These are phyloP conservation scores for Eulacestoma nigropectus DNA, from an alignment of 2,113 vertebrate species.

Conservation along the genomic window DNA sequence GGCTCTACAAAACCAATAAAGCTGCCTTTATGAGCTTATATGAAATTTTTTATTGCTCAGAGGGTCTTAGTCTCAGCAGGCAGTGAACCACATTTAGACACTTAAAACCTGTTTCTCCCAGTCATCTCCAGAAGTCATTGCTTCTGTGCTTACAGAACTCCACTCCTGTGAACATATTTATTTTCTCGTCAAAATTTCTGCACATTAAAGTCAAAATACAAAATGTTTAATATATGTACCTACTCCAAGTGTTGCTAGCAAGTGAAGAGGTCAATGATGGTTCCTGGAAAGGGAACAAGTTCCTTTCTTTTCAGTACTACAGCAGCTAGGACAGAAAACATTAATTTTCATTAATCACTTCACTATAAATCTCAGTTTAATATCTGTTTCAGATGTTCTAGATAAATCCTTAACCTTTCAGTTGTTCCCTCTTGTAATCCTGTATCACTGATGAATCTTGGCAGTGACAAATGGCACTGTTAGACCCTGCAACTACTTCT, in stretches of 20 bases:
- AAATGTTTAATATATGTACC: not conserved
- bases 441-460: conserved; percentile 23
- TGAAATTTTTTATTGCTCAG: not conserved
- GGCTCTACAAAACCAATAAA: conserved; percentile 25
- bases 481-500: not conserved
- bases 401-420: conserved; percentile 59
- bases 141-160: not conserved
- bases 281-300: not conserved
- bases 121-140: not conserved
- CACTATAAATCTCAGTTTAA: conserved; percentile 43
- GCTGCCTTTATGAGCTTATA: not conserved
- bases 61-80: not conserved
- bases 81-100: not conserved
- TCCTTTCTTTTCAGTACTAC: not conserved
- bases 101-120: not conserved
- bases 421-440: conserved; percentile 3
- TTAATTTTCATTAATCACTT: conserved; percentile 24
- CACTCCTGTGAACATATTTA: not conserved
- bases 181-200: not conserved
- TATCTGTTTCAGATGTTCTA: conserved; percentile 34
- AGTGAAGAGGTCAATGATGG: not conserved
- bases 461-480: conserved; percentile 39
- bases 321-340: not conserved
- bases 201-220: not conserved
- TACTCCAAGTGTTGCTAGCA: not conserved